A percentile compares a stretch with the other conserved stretches of the same genome.
These are phyloP conservation scores for Diabrotica undecimpunctata DNA, from an alignment of 1,140 invertebrate species.

Conservation along the genomic window DNA sequence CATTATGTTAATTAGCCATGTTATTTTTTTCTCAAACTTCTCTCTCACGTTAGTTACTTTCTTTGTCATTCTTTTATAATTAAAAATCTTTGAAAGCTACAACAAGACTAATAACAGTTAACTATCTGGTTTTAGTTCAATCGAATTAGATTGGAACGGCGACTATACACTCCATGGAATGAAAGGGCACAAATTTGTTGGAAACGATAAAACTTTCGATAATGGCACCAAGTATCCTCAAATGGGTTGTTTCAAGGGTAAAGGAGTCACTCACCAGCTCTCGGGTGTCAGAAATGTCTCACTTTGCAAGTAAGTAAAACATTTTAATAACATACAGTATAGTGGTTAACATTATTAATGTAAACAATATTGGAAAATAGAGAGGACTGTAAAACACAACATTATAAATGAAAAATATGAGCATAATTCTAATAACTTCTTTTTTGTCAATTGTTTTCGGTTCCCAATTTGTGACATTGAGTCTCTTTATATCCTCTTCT, in stretches of 20 bases:
- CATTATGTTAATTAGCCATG: no score
- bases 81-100: no score
- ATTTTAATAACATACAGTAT: not conserved
- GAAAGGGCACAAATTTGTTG: slow-evolving; percentile 58
- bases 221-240: slow-evolving; percentile 64
- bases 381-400: no score
- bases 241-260: slow-evolving; percentile 54
- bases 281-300: slow-evolving; percentile 66
- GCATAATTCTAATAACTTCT: no score
- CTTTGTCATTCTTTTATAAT: not conserved
- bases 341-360: no score
- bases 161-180: slow-evolving; percentile 48
- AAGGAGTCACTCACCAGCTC: slow-evolving; percentile 44
- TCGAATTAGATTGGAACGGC: slow-evolving; percentile 29
- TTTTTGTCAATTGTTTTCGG: no score
- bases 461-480: no score
- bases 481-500: no score
- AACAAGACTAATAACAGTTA: no score
- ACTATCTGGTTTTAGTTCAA: slow-evolving; percentile 19
- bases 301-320: slow-evolving; percentile 50
- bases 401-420: no score
- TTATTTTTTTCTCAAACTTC: no score
- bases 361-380: no score
- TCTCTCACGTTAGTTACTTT: not conserved
- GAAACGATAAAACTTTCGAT: slow-evolving; percentile 59